Conservation (phyloP, 2,113 vertebrate genomes). For the Pseudolaguvia tuberculata region DNA sequence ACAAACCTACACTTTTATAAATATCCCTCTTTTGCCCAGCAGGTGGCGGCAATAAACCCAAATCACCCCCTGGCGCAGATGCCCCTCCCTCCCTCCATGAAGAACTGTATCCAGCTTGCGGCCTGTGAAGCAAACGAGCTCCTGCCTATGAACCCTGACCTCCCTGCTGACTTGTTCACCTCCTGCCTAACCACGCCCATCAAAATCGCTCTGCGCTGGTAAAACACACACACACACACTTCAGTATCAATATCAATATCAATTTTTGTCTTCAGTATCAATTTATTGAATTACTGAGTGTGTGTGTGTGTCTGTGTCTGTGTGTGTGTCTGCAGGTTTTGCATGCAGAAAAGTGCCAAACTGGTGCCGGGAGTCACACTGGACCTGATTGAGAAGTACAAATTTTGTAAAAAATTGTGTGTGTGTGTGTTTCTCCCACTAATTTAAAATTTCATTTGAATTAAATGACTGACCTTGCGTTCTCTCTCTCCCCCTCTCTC, state of each 20-base stretch:
- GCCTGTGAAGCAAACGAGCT: slow-evolving; percentile 92
- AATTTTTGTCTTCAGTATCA: too few species aligned
- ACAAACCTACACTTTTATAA: neutral
- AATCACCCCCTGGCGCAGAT: slow-evolving; percentile 95
- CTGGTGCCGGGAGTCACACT: slow-evolving; percentile 96
- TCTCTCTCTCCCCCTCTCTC: too few species aligned
- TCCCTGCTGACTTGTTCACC: slow-evolving; percentile 95
- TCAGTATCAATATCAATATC: too few species aligned
- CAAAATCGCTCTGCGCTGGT: slow-evolving; percentile 96
- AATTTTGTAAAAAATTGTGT: neutral
- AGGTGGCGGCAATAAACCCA: slow-evolving; percentile 97
- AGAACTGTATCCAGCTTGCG: slow-evolving; percentile 98
- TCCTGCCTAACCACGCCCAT: slow-evolving; percentile 98
- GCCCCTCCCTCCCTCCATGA: slow-evolving; percentile 96
- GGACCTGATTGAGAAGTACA: slow-evolving; percentile 99
- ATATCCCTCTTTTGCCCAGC: slow-evolving; percentile 18
- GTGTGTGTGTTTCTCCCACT: too few species aligned
- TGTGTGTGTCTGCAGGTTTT: slow-evolving; percentile 77
- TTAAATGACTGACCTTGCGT: too few species aligned
- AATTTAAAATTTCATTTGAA: too few species aligned
- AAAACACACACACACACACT: slow-evolving; percentile 49
- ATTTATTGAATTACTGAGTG: neutral
- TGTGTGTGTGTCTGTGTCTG: slow-evolving; percentile 15
- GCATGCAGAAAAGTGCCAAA: slow-evolving; percentile 97
- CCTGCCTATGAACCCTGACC: slow-evolving; percentile 95